Conservation (phyloP, 2,888 invertebrate species). For the Odontocerum albicorne region DNA sequence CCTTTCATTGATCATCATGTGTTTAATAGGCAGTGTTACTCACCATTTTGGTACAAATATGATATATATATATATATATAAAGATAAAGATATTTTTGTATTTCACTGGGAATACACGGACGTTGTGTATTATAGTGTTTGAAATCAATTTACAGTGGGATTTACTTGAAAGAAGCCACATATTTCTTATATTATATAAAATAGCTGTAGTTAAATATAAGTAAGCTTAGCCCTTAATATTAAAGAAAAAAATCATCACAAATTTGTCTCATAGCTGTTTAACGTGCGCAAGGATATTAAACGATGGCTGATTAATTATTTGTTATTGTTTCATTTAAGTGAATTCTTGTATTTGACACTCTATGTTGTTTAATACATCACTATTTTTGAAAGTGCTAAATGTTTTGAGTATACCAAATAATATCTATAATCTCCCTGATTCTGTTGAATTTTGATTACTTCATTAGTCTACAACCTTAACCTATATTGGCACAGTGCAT, state of each 20-base stretch:
- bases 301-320: neutral
- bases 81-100: slow-evolving; percentile 31
- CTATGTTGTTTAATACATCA: no score
- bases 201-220: slow-evolving; percentile 28
- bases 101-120: slow-evolving; percentile 16
- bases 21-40: no score
- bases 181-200: slow-evolving; percentile 24
- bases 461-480: no score
- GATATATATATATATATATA: slow-evolving; percentile 16
- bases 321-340: neutral
- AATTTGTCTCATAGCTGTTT: neutral
- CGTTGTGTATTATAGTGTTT: slow-evolving; percentile 15
- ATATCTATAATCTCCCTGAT: no score
- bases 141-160: slow-evolving; percentile 38
- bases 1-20: no score
- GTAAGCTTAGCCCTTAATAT: slow-evolving; percentile 27
- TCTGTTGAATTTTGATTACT: no score
- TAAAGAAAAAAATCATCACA: slow-evolving; percentile 7
- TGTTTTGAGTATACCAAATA: no score
- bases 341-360: no score
- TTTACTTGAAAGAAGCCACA: slow-evolving; percentile 37
- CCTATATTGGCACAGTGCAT: no score
- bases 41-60: slow-evolving; percentile 36
- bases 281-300: no score
- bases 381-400: no score